Evolutionary conservation across 1,140 invertebrate genomes (phyloP).

Genomic region (Drosophila azteca): DNA sequence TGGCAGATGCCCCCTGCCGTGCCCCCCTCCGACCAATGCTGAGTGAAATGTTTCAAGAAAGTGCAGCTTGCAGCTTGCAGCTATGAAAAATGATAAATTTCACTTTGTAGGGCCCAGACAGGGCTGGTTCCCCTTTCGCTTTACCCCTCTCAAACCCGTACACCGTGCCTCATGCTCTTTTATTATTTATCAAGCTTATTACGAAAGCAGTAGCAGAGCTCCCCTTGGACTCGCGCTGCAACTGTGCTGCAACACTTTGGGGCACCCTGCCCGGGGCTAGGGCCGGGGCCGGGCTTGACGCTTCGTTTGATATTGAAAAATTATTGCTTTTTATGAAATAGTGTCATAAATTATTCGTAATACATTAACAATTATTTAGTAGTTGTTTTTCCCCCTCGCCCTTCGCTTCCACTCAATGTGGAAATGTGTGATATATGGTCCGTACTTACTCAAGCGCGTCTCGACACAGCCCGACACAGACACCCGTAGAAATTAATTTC

Average conservation of each 20-base stretch:
- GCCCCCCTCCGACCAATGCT: slow-evolving; percentile 22
- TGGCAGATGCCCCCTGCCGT: not conserved
- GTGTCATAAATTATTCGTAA: slow-evolving; percentile 82
- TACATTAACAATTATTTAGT: slow-evolving; percentile 82
- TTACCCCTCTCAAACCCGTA: not conserved
- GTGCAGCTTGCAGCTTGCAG: slow-evolving; percentile 80
- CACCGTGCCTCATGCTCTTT: slow-evolving; percentile 52
- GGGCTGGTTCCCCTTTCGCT: not conserved
- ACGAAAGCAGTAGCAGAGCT: slow-evolving; percentile 59
- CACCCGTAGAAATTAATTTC: slow-evolving; percentile 67
- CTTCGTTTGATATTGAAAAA: slow-evolving; percentile 81
- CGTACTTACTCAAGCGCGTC: slow-evolving; percentile 68
- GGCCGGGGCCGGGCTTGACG: slow-evolving; percentile 51
- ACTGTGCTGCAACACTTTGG: slow-evolving; percentile 56
- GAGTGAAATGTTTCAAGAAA: slow-evolving; percentile 81
- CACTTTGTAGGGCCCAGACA: slow-evolving; percentile 51
- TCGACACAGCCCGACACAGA: slow-evolving; percentile 35
- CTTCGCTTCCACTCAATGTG: slow-evolving; percentile 52
- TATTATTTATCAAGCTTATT: slow-evolving; percentile 82
- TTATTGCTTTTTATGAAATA: slow-evolving; percentile 82
- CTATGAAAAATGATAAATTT: slow-evolving; percentile 82
- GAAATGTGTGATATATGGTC: slow-evolving; percentile 70
- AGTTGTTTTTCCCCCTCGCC: slow-evolving; percentile 64
- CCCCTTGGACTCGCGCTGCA: slow-evolving; percentile 61
- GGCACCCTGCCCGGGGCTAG: not conserved